Evolutionary conservation across 2,888 invertebrate species (phyloP).

Genomic region (Opisthograptis luteolata): DNA sequence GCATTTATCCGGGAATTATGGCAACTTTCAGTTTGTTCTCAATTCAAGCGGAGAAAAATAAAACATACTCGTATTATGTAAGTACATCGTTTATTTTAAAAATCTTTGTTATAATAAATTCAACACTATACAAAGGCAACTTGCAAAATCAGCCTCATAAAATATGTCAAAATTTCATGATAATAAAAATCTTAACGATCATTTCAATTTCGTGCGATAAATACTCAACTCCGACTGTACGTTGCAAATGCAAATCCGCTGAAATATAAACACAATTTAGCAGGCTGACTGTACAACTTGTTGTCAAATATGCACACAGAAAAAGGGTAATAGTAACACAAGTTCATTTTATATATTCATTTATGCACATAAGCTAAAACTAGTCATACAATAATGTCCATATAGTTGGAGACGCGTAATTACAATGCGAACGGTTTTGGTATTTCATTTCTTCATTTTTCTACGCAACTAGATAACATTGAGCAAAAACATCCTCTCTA

Average conservation of each 20-base stretch:
- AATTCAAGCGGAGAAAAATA: no score
- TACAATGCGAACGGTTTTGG: conserved; percentile 62
- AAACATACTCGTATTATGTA: conserved; percentile 71
- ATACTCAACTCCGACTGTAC: neutral
- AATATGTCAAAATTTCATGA: conserved; percentile 47
- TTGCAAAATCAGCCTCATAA: conserved; percentile 59
- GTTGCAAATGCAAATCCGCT: neutral
- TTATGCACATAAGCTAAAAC: conserved; percentile 23
- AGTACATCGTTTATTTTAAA: conserved; percentile 80
- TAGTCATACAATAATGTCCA: conserved; percentile 18
- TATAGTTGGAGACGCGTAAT: conserved; percentile 40
- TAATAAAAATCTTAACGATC: conserved; percentile 21
- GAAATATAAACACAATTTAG: conserved; percentile 18
- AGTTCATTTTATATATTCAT: conserved; percentile 36
- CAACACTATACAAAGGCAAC: conserved; percentile 79
- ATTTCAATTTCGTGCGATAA: conserved; percentile 17
- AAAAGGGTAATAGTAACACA: conserved; percentile 44
- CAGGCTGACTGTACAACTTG: conserved; percentile 30
- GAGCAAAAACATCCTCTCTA: conserved; percentile 60
- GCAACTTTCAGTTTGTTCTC: no score
- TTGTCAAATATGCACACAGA: conserved; percentile 25
- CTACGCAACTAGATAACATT: conserved; percentile 75
- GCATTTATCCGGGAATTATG: no score
- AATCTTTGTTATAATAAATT: conserved; percentile 83
- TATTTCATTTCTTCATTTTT: conserved; percentile 54